Conservation (phyloP, 2,888 invertebrate species). For the Melieria omissa region DNA sequence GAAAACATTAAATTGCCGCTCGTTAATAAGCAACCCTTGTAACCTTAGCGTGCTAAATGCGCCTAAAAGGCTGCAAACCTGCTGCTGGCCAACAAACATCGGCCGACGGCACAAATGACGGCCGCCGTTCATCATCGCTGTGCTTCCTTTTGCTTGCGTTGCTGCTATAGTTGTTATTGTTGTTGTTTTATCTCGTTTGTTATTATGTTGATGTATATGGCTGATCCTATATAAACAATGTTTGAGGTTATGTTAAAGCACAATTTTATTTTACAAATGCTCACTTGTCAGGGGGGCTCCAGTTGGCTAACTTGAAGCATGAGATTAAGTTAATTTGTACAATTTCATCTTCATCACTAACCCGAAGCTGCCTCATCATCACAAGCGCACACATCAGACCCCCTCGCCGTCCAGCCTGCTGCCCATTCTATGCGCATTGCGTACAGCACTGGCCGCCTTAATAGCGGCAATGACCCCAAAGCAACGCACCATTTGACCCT, state of each 20-base stretch:
- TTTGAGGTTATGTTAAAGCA: slow-evolving; percentile 36
- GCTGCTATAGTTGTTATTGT: too few species aligned
- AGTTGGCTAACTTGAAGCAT: neutral
- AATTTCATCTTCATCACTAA: slow-evolving; percentile 20
- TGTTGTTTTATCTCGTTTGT: neutral
- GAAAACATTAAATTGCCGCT: slow-evolving; percentile 23
- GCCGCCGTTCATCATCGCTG: too few species aligned
- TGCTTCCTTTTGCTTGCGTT: too few species aligned
- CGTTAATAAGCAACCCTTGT: slow-evolving; percentile 21
- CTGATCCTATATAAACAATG: slow-evolving; percentile 43
- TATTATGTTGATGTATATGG: slow-evolving; percentile 24
- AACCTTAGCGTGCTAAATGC: neutral
- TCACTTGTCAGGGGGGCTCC: neutral
- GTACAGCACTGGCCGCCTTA: too few species aligned
- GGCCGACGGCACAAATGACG: too few species aligned
- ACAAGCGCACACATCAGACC: neutral
- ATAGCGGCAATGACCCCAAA: too few species aligned
- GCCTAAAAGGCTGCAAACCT: too few species aligned
- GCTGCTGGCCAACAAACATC: too few species aligned
- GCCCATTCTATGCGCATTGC: neutral
- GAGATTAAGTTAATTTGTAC: slow-evolving; percentile 18
- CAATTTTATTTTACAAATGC: slow-evolving; percentile 38
- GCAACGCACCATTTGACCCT: too few species aligned
- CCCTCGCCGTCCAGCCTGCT: neutral
- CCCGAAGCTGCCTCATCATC: slow-evolving; percentile 19